phyloP scores from a whole-genome alignment of 1,140 invertebrate genomes.

The Cheumatopsyche charites region DNA sequence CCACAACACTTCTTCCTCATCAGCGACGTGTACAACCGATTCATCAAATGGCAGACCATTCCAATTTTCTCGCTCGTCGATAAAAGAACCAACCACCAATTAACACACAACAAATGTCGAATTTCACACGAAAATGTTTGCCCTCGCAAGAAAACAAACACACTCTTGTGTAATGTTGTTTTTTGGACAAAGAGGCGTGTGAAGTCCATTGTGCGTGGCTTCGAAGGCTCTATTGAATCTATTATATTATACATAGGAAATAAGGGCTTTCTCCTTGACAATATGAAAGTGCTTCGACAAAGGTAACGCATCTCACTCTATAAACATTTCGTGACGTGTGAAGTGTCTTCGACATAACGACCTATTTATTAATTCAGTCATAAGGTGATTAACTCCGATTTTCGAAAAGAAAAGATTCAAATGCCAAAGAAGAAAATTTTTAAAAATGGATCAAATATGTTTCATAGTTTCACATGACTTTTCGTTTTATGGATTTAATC shows the following conservation, averaged over 20 bases:
- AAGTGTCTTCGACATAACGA: no score
- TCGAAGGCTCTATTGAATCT: neutral
- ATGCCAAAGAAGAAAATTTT: no score
- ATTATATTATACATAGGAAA: slow-evolving; percentile 4
- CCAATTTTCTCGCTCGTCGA: slow-evolving; percentile 32
- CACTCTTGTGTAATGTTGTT: neutral
- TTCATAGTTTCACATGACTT: no score
- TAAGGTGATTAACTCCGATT: no score
- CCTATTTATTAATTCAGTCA: no score
- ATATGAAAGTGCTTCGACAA: slow-evolving; percentile 3
- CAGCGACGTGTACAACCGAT: slow-evolving; percentile 11
- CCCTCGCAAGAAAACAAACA: slow-evolving; percentile 17
- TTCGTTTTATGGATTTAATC: no score
- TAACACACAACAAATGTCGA: slow-evolving; percentile 38
- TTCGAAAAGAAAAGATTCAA: no score
- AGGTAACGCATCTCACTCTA: neutral
- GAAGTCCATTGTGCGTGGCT: no score
- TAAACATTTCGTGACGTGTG: neutral
- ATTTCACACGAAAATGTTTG: slow-evolving; percentile 34
- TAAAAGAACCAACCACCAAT: slow-evolving; percentile 29
- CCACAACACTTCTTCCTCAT: neutral
- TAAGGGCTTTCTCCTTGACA: slow-evolving; percentile 2
- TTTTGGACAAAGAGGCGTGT: no score
- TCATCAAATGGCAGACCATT: slow-evolving; percentile 32
- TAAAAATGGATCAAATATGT: no score